Conservation (phyloP, 2,888 invertebrate genomes). For the Aleiodes alternator region DNA sequence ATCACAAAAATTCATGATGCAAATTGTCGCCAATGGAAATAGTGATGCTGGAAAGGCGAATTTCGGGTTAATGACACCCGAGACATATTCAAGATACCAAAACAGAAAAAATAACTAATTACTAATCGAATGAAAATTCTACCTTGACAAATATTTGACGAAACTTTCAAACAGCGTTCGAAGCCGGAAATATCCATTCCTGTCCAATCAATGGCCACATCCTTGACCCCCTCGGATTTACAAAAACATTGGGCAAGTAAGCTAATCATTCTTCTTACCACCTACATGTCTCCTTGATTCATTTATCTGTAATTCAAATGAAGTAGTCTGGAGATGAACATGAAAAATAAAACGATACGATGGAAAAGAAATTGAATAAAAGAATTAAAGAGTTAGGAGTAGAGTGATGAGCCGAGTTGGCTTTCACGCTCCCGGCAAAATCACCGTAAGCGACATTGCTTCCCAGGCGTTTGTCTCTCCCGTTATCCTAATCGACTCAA, state of each 20-base stretch:
- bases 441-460: conserved; percentile 31
- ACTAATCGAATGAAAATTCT: too few relatives aligned
- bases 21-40: conserved; percentile 16
- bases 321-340: neutral
- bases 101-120: neutral
- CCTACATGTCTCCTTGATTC: too few relatives aligned
- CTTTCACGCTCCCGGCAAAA: conserved; percentile 30
- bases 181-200: too few relatives aligned
- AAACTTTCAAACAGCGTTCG: too few relatives aligned
- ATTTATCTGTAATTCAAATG: conserved; percentile 11
- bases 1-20: neutral
- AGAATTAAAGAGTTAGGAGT: neutral
- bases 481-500: conserved; percentile 66
- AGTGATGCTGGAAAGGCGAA: conserved; percentile 9
- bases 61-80: neutral
- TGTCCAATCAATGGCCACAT: too few relatives aligned
- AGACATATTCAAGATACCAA: neutral
- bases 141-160: too few relatives aligned
- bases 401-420: conserved; percentile 3
- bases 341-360: neutral
- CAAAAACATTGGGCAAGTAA: too few relatives aligned
- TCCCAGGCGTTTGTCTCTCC: conserved; percentile 63
- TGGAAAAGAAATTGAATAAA: neutral
- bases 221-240: too few relatives aligned
- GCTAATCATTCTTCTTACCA: too few relatives aligned